Evolutionary conservation across 1,140 invertebrate species (phyloP), one percentile per base, ranked within the genome.

Genomic region (Argopecten irradians): DNA sequence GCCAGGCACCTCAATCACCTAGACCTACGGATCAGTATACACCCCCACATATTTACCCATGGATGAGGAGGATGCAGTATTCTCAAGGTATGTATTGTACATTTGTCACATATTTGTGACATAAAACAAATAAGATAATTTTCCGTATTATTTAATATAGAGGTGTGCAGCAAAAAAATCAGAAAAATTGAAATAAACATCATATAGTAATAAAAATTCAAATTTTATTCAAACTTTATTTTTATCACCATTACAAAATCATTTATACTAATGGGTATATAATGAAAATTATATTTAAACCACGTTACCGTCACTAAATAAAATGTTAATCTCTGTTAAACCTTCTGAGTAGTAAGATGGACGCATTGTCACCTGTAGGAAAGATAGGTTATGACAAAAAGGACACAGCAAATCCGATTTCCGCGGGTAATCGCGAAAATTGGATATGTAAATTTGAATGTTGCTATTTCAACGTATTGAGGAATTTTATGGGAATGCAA

Each of bases 51-150:
- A 94, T 94, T 82, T 94, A 94, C 87, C 94, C 94, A 13, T 94
- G 94, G 94, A 94, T 94, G 93, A 90, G 94, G 33, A 84, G 94
- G 87, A 94, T 94, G 94, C 94, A 94, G 88, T 94, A 94, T 89
- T 92, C 93, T 84, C 92, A 93, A 92, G 94, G 94, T 94, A 88
- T 89, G 94, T 89, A 2, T 84, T 86, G n/a, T n/a, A 34, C 22
- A 71, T n/a, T 11, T 71, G 8, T 71, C 1, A n/a, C n/a, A n/a
- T n/a, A n/a, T n/a, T n/a, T n/a, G n/a, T n/a, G n/a, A n/a, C n/a
- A n/a, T n/a, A n/a, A n/a, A n/a, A n/a, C n/a, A n/a, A n/a, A n/a
- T n/a, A n/a, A n/a, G n/a, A n/a, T n/a, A n/a, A n/a, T n/a, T n/a
- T n/a, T n/a, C n/a, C n/a, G n/a, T n/a, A n/a, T n/a, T n/a, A n/a